Base-by-base conservation (phyloP, 2,888 invertebrate species). In the Tachina fera region DNA sequence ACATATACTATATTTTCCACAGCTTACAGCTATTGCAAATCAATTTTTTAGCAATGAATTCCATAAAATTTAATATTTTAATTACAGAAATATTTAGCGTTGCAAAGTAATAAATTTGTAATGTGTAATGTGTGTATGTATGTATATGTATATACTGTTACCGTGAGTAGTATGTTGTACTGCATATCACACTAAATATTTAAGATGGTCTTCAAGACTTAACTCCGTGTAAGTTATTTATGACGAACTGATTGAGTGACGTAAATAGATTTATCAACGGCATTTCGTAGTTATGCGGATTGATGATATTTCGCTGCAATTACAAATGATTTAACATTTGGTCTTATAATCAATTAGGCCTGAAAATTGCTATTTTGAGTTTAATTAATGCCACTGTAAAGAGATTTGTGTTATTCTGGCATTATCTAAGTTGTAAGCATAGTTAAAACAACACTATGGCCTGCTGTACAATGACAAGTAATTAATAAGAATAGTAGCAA, bases 231-330 rank as follows among this genome's bases (percentile, higher is more conserved):
- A 11, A 53, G n/a, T 71, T 53, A 14, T 53, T 63, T 63, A 63
- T 41, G 63, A 47, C 63, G 63, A 31, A 39, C 6, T 53, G 61
- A 41, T 65, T 79, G 56, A 79, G 56, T 72, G 79, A 65, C 72
- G 19, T 65, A 45, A 72, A 79, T 79, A 39, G 41, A 65, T 61
- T 60, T 70, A 45, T n/a, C 10, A 65, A 58, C 22, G 56, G 22
- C 47, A 49, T 47, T 39, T 41, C 11, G 3, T 14, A 14, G 13
- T 31, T 68, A 11, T 10, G 19, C 4, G 31, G 43, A 49, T 77
- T 47, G 51, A 4, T 31, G 6, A 63, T 45, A 47, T 72, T 53
- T 53, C 9, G 11, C n/a, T 72, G 71, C 63, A 71, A 56, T 72
- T 65, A 65, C 8, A 49, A 65, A 47, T 70, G 47, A 72, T 41